phyloP scores from a whole-genome alignment of 2,797 vertebrate genomes.

The Gambelia wislizenii region DNA sequence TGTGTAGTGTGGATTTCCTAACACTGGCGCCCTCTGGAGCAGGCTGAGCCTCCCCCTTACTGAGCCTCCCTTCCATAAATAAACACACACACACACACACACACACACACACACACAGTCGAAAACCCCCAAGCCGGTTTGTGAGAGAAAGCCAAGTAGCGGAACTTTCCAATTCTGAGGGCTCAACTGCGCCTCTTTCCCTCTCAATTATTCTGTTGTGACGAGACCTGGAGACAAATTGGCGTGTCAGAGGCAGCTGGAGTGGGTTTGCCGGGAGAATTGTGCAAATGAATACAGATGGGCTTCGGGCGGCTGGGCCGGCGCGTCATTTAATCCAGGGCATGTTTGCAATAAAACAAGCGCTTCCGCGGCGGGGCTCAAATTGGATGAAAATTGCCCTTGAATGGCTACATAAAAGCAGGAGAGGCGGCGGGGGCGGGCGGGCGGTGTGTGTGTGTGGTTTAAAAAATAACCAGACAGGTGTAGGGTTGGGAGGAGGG shows the following conservation, averaged over 20 bases:
- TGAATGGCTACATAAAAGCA: conserved; percentile 44
- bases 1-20: no score
- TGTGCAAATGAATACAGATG: conserved; percentile 57
- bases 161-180: background rate
- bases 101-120: no score
- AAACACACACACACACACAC: no score
- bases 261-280: conserved; percentile 27
- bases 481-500: background rate
- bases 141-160: background rate
- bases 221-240: conserved; percentile 31
- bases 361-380: conserved; percentile 6
- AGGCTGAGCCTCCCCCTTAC: background rate
- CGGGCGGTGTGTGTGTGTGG: background rate
- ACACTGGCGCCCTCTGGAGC: background rate
- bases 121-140: no score
- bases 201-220: background rate
- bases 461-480: background rate
- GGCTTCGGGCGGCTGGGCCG: conserved; percentile 35
- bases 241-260: conserved; percentile 37
- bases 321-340: conserved; percentile 43
- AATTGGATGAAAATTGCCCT: conserved; percentile 63
- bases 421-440: background rate
- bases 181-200: background rate
- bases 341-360: conserved; percentile 27
- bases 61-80: no score